phyloP scores from a whole-genome alignment of 2,113 vertebrate genomes.

The Hemichromis elongatus region DNA sequence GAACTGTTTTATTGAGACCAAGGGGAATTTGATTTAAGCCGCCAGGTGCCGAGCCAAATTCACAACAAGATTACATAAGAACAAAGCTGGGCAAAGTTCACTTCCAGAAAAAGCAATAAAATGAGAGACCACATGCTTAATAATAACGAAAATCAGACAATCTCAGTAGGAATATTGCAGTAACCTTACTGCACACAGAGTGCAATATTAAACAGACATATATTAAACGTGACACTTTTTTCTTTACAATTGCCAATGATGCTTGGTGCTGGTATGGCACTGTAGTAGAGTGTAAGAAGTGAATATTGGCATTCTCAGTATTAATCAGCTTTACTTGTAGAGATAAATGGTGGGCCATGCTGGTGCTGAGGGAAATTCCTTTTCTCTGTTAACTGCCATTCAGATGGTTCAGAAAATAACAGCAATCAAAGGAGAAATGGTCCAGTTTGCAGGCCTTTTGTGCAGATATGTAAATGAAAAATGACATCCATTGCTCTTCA shows the following conservation, averaged over 20 bases:
- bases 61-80: constrained; percentile 55
- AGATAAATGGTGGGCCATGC: not conserved
- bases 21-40: constrained; percentile 48
- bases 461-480: constrained; percentile 44
- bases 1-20: constrained; percentile 20
- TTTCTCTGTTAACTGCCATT: constrained; percentile 2
- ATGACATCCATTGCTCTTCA: not conserved
- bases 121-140: not conserved
- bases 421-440: not conserved
- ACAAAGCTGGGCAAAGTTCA: constrained; percentile 31
- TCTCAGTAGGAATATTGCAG: not conserved
- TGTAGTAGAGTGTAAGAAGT: not conserved
- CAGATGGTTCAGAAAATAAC: constrained; percentile 9
- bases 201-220: constrained; percentile 2
- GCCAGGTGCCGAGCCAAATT: constrained; percentile 37
- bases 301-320: not conserved
- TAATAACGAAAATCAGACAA: not conserved
- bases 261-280: not conserved
- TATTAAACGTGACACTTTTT: constrained; percentile 14
- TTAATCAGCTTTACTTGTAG: constrained; percentile 5
- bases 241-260: constrained; percentile 12
- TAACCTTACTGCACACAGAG: not conserved
- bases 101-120: not conserved
- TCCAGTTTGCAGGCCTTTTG: constrained; percentile 6
- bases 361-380: not conserved